A percentile compares a stretch with the other conserved stretches of the same genome.
Evolutionary conservation across 2,797 vertebrate genomes (phyloP).

Genomic region (Onychomys leucogaster): DNA sequence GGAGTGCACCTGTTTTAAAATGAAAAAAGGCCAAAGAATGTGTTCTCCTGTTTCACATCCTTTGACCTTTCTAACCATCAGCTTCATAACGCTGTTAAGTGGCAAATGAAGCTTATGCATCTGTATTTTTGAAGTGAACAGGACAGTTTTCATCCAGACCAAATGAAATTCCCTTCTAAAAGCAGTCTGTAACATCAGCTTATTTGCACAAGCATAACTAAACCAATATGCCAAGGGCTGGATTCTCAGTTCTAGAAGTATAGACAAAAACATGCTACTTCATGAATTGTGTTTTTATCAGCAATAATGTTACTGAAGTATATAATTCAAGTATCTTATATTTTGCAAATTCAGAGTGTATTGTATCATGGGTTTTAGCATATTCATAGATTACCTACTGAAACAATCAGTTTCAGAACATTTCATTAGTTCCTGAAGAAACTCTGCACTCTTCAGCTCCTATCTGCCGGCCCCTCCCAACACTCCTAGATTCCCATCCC

Average conservation of each 20-base stretch:
- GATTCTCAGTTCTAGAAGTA: slow-evolving; percentile 2
- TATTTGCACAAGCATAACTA: slow-evolving; percentile 16
- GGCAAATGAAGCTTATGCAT: slow-evolving; percentile 44
- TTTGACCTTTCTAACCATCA: slow-evolving; percentile 73
- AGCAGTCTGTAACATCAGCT: background rate
- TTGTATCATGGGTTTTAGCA: background rate
- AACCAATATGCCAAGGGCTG: background rate
- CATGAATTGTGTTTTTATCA: background rate
- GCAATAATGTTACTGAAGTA: background rate
- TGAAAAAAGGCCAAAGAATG: slow-evolving; percentile 60
- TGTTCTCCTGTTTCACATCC: slow-evolving; percentile 78
- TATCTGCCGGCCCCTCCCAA: too few relatives aligned
- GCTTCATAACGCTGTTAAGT: slow-evolving; percentile 38
- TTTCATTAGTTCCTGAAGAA: background rate
- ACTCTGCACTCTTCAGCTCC: background rate
- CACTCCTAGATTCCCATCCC: background rate
- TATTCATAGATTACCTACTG: background rate
- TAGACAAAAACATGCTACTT: background rate
- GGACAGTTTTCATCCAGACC: slow-evolving; percentile 23
- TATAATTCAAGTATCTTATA: background rate
- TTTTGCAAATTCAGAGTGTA: background rate
- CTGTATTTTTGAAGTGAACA: slow-evolving; percentile 1
- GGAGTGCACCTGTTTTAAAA: slow-evolving; percentile 76
- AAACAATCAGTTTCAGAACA: background rate
- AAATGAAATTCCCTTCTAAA: slow-evolving; percentile 28